Base-by-base conservation (phyloP, 23 tunicate genomes). In the Clavelina lepadiformis region DNA sequence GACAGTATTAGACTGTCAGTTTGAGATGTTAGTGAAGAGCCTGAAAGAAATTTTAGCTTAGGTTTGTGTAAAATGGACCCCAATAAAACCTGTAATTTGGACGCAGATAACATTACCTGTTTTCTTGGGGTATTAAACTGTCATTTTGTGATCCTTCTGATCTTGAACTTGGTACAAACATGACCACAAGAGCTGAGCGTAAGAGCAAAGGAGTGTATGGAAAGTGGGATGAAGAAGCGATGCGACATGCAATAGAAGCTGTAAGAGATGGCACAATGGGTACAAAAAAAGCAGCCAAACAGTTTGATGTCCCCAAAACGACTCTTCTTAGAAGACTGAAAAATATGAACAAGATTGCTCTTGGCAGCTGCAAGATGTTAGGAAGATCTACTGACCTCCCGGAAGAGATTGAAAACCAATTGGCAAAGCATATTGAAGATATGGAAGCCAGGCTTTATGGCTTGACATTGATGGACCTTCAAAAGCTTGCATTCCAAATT, bases 381-480 rank as follows among this genome's bases (percentile, higher is more conserved):
- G 57, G 72, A 15, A 26, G 72, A 22, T 20, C 3, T 23, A 21
- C 58, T 8, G 58, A 67, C 21, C 72, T 67, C 26, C 65, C 35
- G 5, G 20, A 5, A 5, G 35, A 25, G 29, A 26, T 58, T 58
- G 65, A 58, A 28, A 6, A 58, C 8, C 65, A 58, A 20, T 15
- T 58, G 29, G 35, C n/a, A 6, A 18, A 67, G 3, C 72, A 67
- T 46, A 35, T 46, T 15, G 35, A 46, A 4, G 35, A 67, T 34
- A 46, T 44, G 57, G 57, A 67, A 67, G 26, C 57, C 8, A 46
- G 72, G 36, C 47, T 67, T 67, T 67, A 67, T 44, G 72, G 72
- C 4, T 15, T 58, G 6, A 58, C 34, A 5, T 23, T 28, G n/a
- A 5, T 28, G 31, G 36, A 26, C n/a, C 13, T 58, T 18, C 29